These are phyloP conservation scores for Mythimna pallens DNA, from an alignment of 2,888 invertebrate genomes.

Conservation along the genomic window DNA sequence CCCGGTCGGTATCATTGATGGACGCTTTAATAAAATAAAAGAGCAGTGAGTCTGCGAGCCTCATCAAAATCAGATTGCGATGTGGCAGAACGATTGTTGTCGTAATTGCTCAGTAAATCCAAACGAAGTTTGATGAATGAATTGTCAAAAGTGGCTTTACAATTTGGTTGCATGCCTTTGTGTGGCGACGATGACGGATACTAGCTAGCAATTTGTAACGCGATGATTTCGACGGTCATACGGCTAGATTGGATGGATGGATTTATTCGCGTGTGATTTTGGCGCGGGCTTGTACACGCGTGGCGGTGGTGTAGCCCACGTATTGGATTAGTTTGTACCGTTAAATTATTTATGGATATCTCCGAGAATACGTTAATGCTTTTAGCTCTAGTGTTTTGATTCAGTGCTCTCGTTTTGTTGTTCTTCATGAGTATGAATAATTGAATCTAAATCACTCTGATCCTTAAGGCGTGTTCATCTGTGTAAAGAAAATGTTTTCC, in stretches of 20 bases:
- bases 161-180: constrained; percentile 63
- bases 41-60: constrained; percentile 27
- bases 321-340: constrained; percentile 60
- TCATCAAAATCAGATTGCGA: constrained; percentile 44
- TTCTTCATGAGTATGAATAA: constrained; percentile 52
- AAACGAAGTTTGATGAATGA: constrained; percentile 73
- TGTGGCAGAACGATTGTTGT: constrained; percentile 40
- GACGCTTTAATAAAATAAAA: constrained; percentile 49
- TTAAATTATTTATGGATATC: constrained; percentile 68
- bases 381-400: constrained; percentile 48
- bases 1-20: constrained; percentile 42
- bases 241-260: constrained; percentile 24
- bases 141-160: constrained; percentile 66
- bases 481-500: constrained; percentile 12
- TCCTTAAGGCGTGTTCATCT: constrained; percentile 19
- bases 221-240: constrained; percentile 55
- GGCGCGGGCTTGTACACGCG: constrained; percentile 26
- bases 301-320: constrained; percentile 40
- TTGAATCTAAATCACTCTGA: constrained; percentile 40
- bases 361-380: constrained; percentile 58
- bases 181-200: constrained; percentile 59
- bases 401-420: constrained; percentile 46
- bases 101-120: constrained; percentile 54
- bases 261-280: constrained; percentile 53
- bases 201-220: constrained; percentile 64